These are phyloP conservation scores for Malurus cyaneus DNA, from an alignment of 2,113 vertebrate species.

Conservation along the genomic window DNA sequence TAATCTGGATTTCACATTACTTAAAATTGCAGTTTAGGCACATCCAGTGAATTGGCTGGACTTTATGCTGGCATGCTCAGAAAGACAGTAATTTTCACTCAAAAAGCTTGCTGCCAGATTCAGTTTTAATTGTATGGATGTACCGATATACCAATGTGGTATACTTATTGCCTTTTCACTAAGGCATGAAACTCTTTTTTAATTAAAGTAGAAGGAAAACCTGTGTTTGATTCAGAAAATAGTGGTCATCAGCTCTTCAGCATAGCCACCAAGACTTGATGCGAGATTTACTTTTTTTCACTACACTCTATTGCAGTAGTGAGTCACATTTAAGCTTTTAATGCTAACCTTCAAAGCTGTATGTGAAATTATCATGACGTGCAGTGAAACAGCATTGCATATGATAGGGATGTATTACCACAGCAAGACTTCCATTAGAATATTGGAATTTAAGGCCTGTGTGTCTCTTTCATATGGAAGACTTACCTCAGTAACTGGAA, in stretches of 20 bases:
- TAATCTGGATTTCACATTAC: not conserved
- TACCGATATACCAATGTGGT: not conserved
- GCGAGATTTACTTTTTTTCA: not conserved
- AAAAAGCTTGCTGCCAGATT: not conserved
- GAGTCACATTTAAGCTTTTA: not conserved
- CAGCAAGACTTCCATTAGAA: not conserved
- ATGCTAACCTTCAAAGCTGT: not conserved
- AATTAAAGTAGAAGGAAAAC: not conserved
- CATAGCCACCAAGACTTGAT: not conserved
- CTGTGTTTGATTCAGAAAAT: not conserved
- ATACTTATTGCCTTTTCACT: not conserved
- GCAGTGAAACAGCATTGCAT: not conserved
- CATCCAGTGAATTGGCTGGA: not conserved
- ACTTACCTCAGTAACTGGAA: not conserved
- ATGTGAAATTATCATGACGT: not conserved
- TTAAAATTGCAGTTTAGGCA: not conserved
- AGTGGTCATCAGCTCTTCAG: not conserved
- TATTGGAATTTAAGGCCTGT: not conserved
- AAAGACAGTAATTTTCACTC: not conserved
- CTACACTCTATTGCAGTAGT: not conserved
- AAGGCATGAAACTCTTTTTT: not conserved
- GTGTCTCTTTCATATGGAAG: not conserved
- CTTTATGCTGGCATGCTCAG: not conserved
- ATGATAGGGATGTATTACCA: not conserved
- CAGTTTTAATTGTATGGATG: not conserved